phyloP scores from a whole-genome alignment of 2,113 vertebrate species.

The Lutjanus erythropterus region DNA sequence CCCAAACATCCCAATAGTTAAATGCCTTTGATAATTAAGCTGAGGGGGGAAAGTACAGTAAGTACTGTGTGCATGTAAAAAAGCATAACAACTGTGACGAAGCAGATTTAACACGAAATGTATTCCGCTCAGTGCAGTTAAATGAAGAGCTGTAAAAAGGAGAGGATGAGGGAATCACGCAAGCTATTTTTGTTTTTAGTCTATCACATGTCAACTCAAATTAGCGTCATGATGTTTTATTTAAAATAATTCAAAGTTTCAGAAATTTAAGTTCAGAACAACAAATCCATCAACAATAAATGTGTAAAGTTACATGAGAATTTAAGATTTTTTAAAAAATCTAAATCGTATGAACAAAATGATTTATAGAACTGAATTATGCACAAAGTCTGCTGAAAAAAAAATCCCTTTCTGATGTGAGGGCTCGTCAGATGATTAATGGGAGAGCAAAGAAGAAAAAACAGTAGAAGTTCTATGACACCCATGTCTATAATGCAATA shows the following conservation, averaged over 20 bases:
- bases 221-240: background rate
- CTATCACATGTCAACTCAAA: background rate
- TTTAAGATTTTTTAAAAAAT: too few species aligned
- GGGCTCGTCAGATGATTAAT: too few species aligned
- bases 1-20: conserved; percentile 68
- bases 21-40: conserved; percentile 70
- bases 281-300: background rate
- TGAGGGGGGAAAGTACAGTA: conserved; percentile 45
- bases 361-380: background rate
- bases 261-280: background rate
- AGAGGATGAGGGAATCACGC: background rate
- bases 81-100: conserved; percentile 13
- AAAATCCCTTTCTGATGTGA: too few species aligned
- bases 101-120: conserved; percentile 22
- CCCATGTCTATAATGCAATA: too few species aligned
- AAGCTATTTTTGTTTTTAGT: background rate
- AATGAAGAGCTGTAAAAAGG: background rate
- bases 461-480: too few species aligned
- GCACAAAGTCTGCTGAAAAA: background rate
- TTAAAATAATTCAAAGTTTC: background rate
- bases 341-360: background rate
- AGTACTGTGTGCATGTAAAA: conserved; percentile 35
- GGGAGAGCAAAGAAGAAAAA: too few species aligned
- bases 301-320: background rate
- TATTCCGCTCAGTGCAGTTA: background rate